A percentile compares a stretch with the other conserved stretches of the same genome.
Conservation (phyloP, 2,113 vertebrate genomes). For the Carassius carassius region DNA sequence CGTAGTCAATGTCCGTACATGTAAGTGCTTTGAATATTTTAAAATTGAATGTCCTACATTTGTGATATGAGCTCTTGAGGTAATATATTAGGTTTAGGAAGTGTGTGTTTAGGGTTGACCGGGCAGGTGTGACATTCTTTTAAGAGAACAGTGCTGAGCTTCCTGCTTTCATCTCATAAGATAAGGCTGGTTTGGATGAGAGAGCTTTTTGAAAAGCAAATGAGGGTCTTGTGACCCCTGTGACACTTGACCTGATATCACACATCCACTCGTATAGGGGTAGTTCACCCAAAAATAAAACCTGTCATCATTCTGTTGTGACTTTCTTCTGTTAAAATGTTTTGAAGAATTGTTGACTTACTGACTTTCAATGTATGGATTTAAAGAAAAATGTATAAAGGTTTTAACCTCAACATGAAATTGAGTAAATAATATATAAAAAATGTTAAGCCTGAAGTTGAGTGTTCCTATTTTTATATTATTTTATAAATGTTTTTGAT, state of each 20-base stretch:
- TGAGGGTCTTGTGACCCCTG: slow-evolving; percentile 65
- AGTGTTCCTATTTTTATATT: background rate
- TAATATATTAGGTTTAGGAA: slow-evolving; percentile 3
- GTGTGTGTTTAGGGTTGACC: slow-evolving; percentile 50
- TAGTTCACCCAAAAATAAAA: background rate
- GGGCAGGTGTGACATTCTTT: slow-evolving; percentile 68
- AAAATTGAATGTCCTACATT: background rate
- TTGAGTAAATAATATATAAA: background rate
- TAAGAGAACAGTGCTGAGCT: slow-evolving; percentile 63
- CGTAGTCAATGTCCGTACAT: background rate
- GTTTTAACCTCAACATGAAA: background rate
- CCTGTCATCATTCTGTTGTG: background rate
- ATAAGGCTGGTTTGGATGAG: slow-evolving; percentile 68
- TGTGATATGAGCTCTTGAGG: background rate
- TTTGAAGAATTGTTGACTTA: background rate
- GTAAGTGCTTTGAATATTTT: background rate
- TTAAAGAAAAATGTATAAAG: background rate
- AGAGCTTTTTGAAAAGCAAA: slow-evolving; percentile 76
- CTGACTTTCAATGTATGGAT: background rate
- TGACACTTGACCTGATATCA: slow-evolving; percentile 58
- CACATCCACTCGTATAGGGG: slow-evolving; percentile 4
- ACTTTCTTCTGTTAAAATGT: background rate
- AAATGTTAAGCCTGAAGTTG: background rate
- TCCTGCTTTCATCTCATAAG: slow-evolving; percentile 73
- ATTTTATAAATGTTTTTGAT: background rate